Conservation (phyloP, 2,797 vertebrate genomes). For the Rallus crepitans region DNA sequence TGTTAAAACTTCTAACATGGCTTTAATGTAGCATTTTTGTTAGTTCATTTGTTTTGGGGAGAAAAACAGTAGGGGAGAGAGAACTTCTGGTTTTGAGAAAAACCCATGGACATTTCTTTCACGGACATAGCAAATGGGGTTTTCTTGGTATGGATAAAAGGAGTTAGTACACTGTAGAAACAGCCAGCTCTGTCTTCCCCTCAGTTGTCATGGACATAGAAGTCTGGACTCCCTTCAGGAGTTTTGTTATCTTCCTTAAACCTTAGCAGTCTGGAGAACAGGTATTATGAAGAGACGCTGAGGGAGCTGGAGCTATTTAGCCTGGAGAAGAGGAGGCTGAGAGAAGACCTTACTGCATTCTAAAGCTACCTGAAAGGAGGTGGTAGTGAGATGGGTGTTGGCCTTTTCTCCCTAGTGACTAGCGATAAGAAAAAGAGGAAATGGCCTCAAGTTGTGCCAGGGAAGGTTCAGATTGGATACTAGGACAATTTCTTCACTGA, state of each 20-base stretch:
- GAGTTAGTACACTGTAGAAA: not conserved
- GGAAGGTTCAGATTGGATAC: too few relatives aligned
- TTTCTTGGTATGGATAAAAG: not conserved
- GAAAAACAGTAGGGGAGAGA: not conserved
- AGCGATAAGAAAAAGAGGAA: too few relatives aligned
- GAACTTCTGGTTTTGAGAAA: not conserved
- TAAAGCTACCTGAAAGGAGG: too few relatives aligned
- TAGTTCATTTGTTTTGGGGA: not conserved
- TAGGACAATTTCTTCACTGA: too few relatives aligned
- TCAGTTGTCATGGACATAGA: not conserved
- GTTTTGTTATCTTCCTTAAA: not conserved
- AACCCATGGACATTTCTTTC: not conserved
- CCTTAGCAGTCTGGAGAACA: too few relatives aligned
- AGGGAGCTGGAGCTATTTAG: too few relatives aligned
- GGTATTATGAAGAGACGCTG: too few relatives aligned
- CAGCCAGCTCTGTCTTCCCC: not conserved
- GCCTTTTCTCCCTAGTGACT: too few relatives aligned
- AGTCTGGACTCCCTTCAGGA: not conserved
- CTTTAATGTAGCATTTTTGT: not conserved
- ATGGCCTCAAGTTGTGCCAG: too few relatives aligned
- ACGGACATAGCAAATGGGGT: fast-evolving
- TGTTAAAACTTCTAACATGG: not conserved
- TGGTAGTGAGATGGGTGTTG: too few relatives aligned
- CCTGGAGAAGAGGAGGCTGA: too few relatives aligned
- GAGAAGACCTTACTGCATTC: too few relatives aligned